Evolutionary conservation across 2,797 vertebrate genomes (phyloP), one percentile per base, ranked within the genome.

Genomic region (Rhabdomys pumilio): DNA sequence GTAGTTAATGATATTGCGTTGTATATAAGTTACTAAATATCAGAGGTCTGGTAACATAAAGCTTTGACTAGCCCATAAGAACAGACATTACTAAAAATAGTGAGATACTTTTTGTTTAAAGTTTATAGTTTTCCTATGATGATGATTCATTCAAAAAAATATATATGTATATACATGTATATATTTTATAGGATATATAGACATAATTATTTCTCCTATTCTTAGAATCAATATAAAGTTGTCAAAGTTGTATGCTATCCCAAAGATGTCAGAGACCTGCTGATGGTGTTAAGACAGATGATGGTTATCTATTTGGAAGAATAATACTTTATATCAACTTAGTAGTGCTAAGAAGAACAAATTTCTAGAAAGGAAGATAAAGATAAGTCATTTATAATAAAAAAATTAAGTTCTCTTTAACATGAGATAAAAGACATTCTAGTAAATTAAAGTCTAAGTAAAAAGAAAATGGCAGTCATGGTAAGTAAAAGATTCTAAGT

Each of bases 181-280:
- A 57, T 20, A 57, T 57, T 44, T 44, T 44, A 44, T 44, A 44
- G 44, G 44, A 57, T 57, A 57, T 69, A 31, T 38, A 14, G 10
- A 29, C 26, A 13, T 65, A 77, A 31, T 34, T 86, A 22, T 57
- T 26, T 72, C 9, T 31, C 14, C 4, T 1, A 13, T 94, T 88
- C 93, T 94, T 84, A 82, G 8, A 69, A 94, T 38, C n/a, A 77
- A 65, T 1, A 91, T 38, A 82, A 89, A 89, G 4, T 31, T 89
- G 41, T 22, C 67, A 75, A 89, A 77, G 38, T 61, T 65, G 53
- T 67, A 31, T 93, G 63, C 41, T 47, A 47, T 34, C 2, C 10
- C 53, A 69, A 94, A 79, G 11, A 41, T 47, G 63, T 61, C n/a
- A 85, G 73, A 90, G n/a, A 82, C n/a, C 2, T 24, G 14, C 15